Percentiles rank a stretch among this genome's conserved stretches.
These are phyloP conservation scores for Drosophila infuscata DNA, from an alignment of 2,888 invertebrate genomes.

Conservation along the genomic window DNA sequence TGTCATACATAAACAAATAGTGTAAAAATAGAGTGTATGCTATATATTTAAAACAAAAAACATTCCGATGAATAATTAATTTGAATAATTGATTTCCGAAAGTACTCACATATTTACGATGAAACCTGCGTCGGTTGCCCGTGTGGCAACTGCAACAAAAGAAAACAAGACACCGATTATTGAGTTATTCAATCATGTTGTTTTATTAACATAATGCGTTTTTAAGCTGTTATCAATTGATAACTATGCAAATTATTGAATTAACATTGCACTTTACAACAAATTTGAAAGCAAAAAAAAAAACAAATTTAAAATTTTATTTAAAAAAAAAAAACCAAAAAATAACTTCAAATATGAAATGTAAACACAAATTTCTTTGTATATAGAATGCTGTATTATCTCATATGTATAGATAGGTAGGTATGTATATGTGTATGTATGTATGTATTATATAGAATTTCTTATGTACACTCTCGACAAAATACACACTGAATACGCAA, in stretches of 20 bases:
- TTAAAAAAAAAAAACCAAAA: neutral
- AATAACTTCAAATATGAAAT: neutral
- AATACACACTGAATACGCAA: constrained; percentile 37
- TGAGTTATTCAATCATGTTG: neutral
- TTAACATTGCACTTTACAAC: neutral
- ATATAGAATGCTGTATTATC: constrained; percentile 11
- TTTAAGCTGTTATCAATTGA: neutral
- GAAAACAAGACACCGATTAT: neutral
- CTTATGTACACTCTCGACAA: neutral
- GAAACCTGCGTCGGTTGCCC: neutral
- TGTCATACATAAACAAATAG: neutral
- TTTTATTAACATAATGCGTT: neutral
- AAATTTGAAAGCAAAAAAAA: neutral
- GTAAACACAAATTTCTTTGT: neutral
- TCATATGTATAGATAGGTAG: constrained; percentile 26
- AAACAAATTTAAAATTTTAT: neutral
- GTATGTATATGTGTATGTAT: neutral
- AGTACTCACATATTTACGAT: neutral
- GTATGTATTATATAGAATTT: neutral
- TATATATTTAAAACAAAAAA: neutral
- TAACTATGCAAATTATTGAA: neutral
- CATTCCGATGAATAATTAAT: neutral
- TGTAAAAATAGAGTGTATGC: constrained; percentile 20
- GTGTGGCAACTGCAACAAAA: neutral
- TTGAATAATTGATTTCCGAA: neutral